phyloP scores from a whole-genome alignment of 2,888 invertebrate species.

The Scaeva pyrastri region DNA sequence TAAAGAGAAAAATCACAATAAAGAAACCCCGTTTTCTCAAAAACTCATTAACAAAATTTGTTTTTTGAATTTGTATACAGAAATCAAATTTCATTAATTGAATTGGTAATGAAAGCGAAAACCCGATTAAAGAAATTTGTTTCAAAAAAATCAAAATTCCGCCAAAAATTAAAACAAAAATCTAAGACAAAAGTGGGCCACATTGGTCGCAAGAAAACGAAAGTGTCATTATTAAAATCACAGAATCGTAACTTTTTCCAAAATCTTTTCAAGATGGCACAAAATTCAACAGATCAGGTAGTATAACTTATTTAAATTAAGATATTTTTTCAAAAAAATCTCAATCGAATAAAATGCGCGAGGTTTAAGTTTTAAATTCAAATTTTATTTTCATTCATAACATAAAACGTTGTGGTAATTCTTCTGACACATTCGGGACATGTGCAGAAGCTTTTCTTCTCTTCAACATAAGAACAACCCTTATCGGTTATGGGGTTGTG shows the following conservation, averaged over 20 bases:
- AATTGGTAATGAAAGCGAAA: constrained; percentile 25
- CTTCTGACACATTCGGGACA: neutral
- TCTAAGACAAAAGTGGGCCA: constrained; percentile 9
- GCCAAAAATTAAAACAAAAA: constrained; percentile 8
- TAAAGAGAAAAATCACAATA: no score
- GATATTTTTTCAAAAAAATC: constrained; percentile 2
- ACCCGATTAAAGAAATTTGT: neutral
- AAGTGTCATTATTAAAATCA: neutral
- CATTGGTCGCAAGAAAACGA: neutral
- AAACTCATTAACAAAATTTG: no score
- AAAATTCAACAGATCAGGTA: constrained; percentile 48
- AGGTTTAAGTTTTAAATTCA: neutral
- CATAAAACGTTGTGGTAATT: neutral
- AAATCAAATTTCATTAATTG: no score
- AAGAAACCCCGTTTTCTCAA: no score
- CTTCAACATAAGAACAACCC: constrained; percentile 4
- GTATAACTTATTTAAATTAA: neutral
- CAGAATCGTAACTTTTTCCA: neutral
- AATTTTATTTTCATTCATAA: constrained; percentile 8
- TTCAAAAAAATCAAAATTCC: neutral
- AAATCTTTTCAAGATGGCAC: constrained; percentile 1
- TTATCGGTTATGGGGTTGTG: constrained; percentile 3
- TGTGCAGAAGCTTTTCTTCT: neutral
- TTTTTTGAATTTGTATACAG: no score
- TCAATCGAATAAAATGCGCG: neutral